Evolutionary conservation across 2,113 vertebrate species (phyloP).

Genomic region (Rutilus rutilus): DNA sequence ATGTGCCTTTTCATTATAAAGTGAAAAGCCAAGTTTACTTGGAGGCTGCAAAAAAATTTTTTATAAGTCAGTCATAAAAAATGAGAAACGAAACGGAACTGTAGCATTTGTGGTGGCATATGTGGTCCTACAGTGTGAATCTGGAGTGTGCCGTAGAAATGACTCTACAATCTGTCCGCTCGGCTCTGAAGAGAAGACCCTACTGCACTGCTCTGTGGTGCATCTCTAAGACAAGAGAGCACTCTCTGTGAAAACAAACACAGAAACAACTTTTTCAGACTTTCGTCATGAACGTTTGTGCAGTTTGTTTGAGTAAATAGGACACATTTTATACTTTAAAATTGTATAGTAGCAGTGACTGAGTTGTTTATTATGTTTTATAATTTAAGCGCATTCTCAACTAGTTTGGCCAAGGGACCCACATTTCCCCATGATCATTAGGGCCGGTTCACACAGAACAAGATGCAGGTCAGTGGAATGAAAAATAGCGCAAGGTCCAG

Average conservation of each 20-base stretch:
- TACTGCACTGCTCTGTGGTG: conserved; percentile 34
- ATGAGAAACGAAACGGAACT: neutral
- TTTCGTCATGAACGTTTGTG: neutral
- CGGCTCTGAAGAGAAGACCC: conserved; percentile 25
- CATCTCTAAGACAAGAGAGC: conserved; percentile 20
- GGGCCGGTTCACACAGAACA: no score
- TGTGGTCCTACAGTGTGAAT: conserved; percentile 49
- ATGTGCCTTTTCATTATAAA: neutral
- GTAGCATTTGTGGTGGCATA: conserved; percentile 53
- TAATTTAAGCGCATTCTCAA: neutral
- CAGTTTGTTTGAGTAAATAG: neutral
- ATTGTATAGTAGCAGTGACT: neutral
- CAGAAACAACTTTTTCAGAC: conserved; percentile 4
- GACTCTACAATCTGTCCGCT: conserved; percentile 56
- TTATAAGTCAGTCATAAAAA: conserved; percentile 23
- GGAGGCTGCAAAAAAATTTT: neutral
- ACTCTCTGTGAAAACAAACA: neutral
- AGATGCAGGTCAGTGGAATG: no score
- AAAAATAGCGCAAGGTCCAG: no score
- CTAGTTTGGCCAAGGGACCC: no score
- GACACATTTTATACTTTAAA: neutral
- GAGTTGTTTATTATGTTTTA: neutral
- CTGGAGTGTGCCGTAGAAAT: conserved; percentile 46
- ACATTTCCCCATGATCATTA: no score
- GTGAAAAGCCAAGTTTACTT: conserved; percentile 20